phyloP scores from a whole-genome alignment of 2,797 vertebrate species.

The Coendou prehensilis region DNA sequence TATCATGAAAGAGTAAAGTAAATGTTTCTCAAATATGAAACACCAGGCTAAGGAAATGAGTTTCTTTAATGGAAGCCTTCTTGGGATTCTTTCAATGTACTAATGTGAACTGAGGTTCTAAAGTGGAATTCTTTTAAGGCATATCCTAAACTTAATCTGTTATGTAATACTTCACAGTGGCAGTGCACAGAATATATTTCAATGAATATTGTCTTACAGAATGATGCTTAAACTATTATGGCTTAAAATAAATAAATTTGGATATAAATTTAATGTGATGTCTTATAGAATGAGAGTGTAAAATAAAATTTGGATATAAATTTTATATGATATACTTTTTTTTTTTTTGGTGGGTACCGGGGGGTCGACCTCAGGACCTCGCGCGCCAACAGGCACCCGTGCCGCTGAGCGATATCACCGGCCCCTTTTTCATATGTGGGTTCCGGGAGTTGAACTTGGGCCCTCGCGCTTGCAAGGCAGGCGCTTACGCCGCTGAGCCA shows the following conservation, averaged over 20 bases:
- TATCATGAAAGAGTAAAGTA: not conserved
- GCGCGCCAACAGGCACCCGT: too few relatives aligned
- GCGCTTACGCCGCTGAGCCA: too few relatives aligned
- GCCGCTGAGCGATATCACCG: too few relatives aligned
- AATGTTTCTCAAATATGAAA: not conserved
- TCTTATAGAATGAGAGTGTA: not conserved
- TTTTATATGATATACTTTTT: not conserved
- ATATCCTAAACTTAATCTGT: not conserved
- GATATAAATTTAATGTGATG: not conserved
- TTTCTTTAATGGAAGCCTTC: not conserved
- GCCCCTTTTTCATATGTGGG: too few relatives aligned
- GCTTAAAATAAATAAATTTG: conserved; percentile 18
- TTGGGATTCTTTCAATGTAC: not conserved
- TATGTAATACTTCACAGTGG: not conserved
- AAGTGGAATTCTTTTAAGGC: not conserved
- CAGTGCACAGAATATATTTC: not conserved
- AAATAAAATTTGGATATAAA: not conserved
- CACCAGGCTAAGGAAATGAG: not conserved
- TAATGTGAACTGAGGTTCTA: not conserved
- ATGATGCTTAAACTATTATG: not conserved
- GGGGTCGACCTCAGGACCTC: too few relatives aligned
- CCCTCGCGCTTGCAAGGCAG: too few relatives aligned
- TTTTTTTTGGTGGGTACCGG: too few relatives aligned
- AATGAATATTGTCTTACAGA: not conserved
- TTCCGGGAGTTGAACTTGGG: too few relatives aligned